Base-by-base conservation (phyloP, 1,140 invertebrate genomes). In the Holotrichia oblita region DNA sequence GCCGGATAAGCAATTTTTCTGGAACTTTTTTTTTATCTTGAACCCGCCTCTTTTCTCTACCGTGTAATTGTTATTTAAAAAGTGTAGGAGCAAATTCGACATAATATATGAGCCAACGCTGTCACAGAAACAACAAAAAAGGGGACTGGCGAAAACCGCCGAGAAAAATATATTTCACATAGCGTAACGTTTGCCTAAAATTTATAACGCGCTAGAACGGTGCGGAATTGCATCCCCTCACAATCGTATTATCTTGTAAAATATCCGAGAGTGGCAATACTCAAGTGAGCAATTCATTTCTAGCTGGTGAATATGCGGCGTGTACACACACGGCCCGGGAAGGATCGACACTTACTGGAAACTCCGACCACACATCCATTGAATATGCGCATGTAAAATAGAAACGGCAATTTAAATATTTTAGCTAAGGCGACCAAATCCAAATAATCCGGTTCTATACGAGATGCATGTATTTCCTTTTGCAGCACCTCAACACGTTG, bases 241-340 rank as follows among this genome's bases (percentile, higher is more conserved):
- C n/a, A 64, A 64, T 64, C 61, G n/a, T 64, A 64, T 64, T 64
- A 64, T 64, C 61, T 64, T 64, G 24, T 64, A 64, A 64, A 64
- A 64, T 64, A 64, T 64, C 61, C 61, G 17, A 64, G 61, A 64
- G 24, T 64, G 61, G 61, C 61, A 64, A 64, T 64, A 64, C 61
- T 64, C 61, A 64, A 64, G 61, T 27, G 61, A 27, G 61, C 61
- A 64, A 64, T 64, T 64, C 17, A 64, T 64, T 64, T 64, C 12
- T 48, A 17, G 61, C 3, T 12, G 61, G 14, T 12, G 17, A 20
- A 64, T 64, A 64, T 14, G 61, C 22, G 61, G 61, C 9, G 20
- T 48, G 44, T 12, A 48, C 44, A 27, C 10, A 27, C 17, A 64
- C 20, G 6, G 6, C 17, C 8, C 59, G 17, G 17, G 3, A 3